A percentile compares a stretch with the other conserved stretches of the same genome.
These are phyloP conservation scores for Gallinago solitaria DNA, from an alignment of 2,797 vertebrate species.

Conservation along the genomic window DNA sequence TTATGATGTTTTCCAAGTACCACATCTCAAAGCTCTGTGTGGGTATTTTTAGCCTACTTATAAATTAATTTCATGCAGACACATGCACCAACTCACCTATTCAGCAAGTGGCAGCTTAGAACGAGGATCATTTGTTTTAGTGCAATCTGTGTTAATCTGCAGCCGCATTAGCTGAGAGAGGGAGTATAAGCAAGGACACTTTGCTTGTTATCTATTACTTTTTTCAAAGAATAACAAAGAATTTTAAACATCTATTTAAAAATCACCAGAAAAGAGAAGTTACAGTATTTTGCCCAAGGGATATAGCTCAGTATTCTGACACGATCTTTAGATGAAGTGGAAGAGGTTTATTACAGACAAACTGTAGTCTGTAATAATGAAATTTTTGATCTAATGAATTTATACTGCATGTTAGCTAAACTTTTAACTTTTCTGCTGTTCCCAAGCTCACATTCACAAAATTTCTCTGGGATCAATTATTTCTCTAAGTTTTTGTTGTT, in stretches of 20 bases:
- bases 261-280: not conserved
- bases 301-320: not conserved
- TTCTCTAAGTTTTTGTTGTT: not conserved
- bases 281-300: not conserved
- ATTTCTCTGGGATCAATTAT: not conserved
- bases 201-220: not conserved
- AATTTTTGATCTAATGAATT: not conserved
- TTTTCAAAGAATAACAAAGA: not conserved
- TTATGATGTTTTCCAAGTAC: not conserved
- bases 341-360: not conserved
- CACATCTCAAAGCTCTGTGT: not conserved
- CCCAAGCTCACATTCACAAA: not conserved
- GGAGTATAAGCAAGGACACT: not conserved
- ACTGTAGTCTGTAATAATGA: not conserved
- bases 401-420: not conserved
- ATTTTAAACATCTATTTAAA: not conserved
- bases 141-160: slow-evolving; percentile 11
- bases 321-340: not conserved
- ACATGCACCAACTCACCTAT: not conserved
- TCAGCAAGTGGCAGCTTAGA: slow-evolving; percentile 11
- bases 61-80: not conserved
- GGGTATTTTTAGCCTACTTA: slow-evolving; percentile 1
- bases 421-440: not conserved
- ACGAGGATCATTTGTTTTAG: slow-evolving; percentile 3
- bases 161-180: not conserved